Base-by-base conservation (phyloP, 1,140 invertebrate genomes). In the Drosophila repletoides region DNA sequence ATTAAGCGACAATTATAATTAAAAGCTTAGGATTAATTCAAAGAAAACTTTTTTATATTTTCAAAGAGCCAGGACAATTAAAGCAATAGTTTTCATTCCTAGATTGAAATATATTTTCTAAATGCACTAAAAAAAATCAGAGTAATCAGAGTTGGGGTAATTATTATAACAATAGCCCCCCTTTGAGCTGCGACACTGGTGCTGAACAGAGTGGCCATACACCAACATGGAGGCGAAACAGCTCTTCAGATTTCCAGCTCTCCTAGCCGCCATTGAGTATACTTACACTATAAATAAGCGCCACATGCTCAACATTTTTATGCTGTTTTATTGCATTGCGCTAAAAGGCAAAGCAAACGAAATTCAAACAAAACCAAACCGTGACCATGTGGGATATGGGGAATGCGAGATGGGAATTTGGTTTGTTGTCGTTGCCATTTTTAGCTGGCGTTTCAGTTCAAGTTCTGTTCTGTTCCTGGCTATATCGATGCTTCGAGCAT, bases 271-370 rank as follows among this genome's bases (percentile, higher is more conserved):
- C 14, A n/a, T 21, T 40, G 14, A 6, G 22, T 28, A 66, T 48
- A 59, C 79, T 67, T 52, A 66, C 49, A 71, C 53, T 60, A 84
- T 86, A 84, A 86, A 86, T 84, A 84, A 86, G 71, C 41, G 59
- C 79, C 79, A 75, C 79, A 84, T 84, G 79, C 71, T 68, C 80
- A 84, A 79, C 80, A 86, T 79, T 86, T 86, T 72, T 84, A 84
- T 84, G 80, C 79, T 79, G 80, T 84, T 84, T 84, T 84, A 84
- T 84, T 84, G 71, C 79, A 79, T 61, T 86, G 70, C 71, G 61
- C 71, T 83, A 84, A 83, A 74, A 83, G 77, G 73, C 73, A 66
- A 70, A 49, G 46, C 46, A 67, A 61, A 67, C 58, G 58, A 67
- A 61, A 38, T 38, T 33, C 36, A 40, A 59, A 45, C 48, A 52